Conservation (phyloP, 2,888 invertebrate species). For the Dasypolia templi region DNA sequence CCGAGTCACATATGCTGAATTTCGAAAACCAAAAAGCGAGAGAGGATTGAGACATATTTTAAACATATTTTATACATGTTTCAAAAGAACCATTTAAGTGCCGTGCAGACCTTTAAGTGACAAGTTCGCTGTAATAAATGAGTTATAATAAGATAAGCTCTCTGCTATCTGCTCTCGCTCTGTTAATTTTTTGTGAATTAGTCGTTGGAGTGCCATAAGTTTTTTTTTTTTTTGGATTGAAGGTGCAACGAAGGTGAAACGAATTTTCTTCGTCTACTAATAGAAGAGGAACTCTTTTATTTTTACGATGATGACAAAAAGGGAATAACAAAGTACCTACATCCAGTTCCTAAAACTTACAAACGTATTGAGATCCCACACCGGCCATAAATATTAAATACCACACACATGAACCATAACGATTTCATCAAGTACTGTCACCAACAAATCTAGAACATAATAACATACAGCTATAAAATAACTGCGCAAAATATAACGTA, state of each 20-base stretch:
- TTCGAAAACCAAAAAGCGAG: neutral
- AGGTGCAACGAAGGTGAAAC: no score
- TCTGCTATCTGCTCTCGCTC: no score
- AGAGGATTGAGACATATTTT: no score
- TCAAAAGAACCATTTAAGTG: no score
- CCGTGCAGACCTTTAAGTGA: no score
- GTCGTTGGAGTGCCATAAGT: no score
- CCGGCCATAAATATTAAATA: neutral
- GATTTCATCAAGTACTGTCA: conserved; percentile 24
- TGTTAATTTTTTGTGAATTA: no score
- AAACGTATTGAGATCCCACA: neutral
- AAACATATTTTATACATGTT: no score
- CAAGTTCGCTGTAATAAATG: no score
- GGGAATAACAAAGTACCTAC: neutral
- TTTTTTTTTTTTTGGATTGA: no score
- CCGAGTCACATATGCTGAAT: neutral
- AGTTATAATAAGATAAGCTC: no score
- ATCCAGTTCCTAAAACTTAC: neutral
- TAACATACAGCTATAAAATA: conserved; percentile 73
- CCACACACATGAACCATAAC: conserved; percentile 5
- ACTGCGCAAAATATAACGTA: conserved; percentile 64
- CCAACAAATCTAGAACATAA: conserved; percentile 65
- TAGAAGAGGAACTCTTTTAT: neutral
- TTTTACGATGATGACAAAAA: neutral
- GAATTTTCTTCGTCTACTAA: no score